These are phyloP conservation scores for Coccyzus lansbergi DNA, from an alignment of 2,797 vertebrate genomes.

Conservation along the genomic window DNA sequence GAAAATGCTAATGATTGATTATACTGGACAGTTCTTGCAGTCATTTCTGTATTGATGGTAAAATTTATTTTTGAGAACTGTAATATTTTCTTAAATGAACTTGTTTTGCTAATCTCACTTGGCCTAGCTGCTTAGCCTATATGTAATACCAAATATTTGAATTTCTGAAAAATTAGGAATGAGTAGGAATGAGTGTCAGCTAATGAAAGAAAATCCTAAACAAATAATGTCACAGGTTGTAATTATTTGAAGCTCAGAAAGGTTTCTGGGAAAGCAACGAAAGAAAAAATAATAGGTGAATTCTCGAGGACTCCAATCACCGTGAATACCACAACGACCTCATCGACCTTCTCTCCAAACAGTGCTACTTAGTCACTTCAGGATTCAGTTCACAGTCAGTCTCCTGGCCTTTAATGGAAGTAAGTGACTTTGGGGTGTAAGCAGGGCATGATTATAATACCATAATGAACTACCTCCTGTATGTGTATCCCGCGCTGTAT, in stretches of 20 bases:
- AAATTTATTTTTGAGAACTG: not conserved
- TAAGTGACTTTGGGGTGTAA: slow-evolving; percentile 56
- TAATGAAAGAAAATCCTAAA: slow-evolving; percentile 22
- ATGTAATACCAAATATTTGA: not conserved
- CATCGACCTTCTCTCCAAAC: slow-evolving; percentile 56
- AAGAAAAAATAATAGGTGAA: slow-evolving; percentile 51
- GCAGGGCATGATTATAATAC: slow-evolving; percentile 67
- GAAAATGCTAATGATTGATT: not conserved
- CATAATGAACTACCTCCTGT: slow-evolving; percentile 63
- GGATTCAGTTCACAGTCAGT: slow-evolving; percentile 51
- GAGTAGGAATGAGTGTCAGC: not conserved
- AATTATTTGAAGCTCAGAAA: slow-evolving; percentile 51
- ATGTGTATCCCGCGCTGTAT: slow-evolving; percentile 8
- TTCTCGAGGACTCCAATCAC: slow-evolving; percentile 43
- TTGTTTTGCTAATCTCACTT: slow-evolving; percentile 14
- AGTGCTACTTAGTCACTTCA: slow-evolving; percentile 34
- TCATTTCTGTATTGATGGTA: not conserved
- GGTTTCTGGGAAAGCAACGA: slow-evolving; percentile 21
- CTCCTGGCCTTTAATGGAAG: slow-evolving; percentile 61
- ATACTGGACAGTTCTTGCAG: not conserved
- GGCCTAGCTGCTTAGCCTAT: not conserved
- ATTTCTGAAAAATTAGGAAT: not conserved
- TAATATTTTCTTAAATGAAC: not conserved
- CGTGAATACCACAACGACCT: slow-evolving; percentile 39
- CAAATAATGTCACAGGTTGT: slow-evolving; percentile 32